Base-by-base conservation (phyloP, 2,797 vertebrate genomes). In the Pitangus sulphuratus region DNA sequence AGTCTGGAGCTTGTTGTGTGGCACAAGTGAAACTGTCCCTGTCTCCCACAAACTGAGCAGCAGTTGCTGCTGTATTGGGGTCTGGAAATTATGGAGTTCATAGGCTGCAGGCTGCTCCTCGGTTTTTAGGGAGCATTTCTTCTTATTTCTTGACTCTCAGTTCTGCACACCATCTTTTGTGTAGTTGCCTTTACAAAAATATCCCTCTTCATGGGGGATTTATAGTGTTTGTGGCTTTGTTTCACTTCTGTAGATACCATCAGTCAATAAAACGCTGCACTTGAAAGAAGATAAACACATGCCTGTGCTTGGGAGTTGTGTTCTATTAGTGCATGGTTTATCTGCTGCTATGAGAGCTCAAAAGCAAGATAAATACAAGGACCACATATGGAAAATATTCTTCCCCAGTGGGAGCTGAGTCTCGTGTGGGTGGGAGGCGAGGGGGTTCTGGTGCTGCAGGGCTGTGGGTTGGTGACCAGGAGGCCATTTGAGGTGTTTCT, bases 341-440 rank as follows among this genome's bases (percentile, higher is more conserved):
- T 92, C 80, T 79, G 60, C 35, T 61, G 40, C 66, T 78, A 6
- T 21, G 21, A 47, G 65, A 76, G 58, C 66, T 82, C 37, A 70
- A 51, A 39, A 19, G 6, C 3, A 6, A 31, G 40, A 66, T 10
- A 69, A 79, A 79, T 39, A 19, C 0, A 0, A 75, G 54, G 31
- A 28, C n/a, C 30, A 6, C 3, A 0, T 2, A 8, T 33, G 39
- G 72, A 64, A 71, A 79, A 75, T 12, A 2, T 7, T 48, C 45
- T n/a, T 51, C n/a, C 40, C 22, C 1, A 3, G 22, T 24, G 48
- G 28, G 9, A 56, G 25, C 64, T 11, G 70, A 72, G 45, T 31
- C 1, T 4, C 12, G 37, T 9, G 16, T 0, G 0, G 19, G 17
- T 51, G 60, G 50, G 66, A 24, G 51, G 7, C 0, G 7, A 61